Percentiles rank a stretch among this genome's conserved stretches.
Conservation (phyloP, 2,113 vertebrate genomes). For the Oreochromis aureus region DNA sequence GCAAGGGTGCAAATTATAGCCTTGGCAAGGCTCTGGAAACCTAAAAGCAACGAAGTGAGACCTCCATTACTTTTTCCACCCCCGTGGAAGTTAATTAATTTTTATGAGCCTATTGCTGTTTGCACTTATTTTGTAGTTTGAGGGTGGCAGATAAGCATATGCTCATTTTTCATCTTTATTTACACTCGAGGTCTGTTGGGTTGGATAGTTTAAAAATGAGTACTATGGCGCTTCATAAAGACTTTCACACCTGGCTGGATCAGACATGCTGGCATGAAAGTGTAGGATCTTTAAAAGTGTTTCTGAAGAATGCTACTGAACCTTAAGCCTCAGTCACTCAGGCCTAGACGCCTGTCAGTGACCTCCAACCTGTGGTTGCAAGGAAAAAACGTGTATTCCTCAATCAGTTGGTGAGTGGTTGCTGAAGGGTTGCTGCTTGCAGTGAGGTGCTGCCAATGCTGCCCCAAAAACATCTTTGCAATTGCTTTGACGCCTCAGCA, state of each 20-base stretch:
- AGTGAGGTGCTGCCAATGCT: neutral
- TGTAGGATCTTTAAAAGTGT: neutral
- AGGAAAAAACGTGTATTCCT: neutral
- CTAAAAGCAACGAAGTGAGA: slow-evolving; percentile 20
- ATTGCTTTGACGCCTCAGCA: neutral
- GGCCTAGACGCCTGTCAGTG: neutral
- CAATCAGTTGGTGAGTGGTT: neutral
- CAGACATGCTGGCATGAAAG: neutral
- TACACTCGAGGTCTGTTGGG: slow-evolving; percentile 18
- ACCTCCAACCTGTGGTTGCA: neutral
- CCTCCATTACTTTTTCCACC: slow-evolving; percentile 56
- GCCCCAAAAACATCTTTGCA: neutral
- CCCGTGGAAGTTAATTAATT: slow-evolving; percentile 47
- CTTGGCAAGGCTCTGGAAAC: slow-evolving; percentile 12
- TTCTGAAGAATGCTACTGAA: neutral
- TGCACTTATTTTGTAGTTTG: slow-evolving; percentile 26
- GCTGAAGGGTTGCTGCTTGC: neutral
- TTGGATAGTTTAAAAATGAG: neutral
- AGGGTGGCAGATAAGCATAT: slow-evolving; percentile 23
- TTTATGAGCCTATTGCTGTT: slow-evolving; percentile 48
- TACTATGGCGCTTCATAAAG: neutral
- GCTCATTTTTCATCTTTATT: slow-evolving; percentile 47
- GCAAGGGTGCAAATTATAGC: slow-evolving; percentile 41
- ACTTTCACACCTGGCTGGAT: neutral
- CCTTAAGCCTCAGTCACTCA: neutral